These are phyloP conservation scores for Homarus gammarus DNA, from an alignment of 2,888 invertebrate genomes.

Conservation along the genomic window DNA sequence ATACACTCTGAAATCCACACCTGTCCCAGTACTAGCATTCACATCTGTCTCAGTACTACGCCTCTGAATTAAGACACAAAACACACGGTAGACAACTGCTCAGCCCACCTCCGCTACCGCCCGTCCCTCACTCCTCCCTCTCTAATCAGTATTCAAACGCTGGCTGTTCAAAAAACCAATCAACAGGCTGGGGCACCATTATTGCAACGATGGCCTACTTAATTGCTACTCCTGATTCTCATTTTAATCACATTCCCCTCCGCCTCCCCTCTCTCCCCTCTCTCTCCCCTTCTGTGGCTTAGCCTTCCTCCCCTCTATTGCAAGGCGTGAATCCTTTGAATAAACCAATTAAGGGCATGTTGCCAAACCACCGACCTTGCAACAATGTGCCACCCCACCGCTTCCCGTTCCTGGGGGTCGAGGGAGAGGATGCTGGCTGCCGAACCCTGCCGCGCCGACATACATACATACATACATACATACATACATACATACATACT, in stretches of 20 bases:
- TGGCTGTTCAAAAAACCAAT: background rate
- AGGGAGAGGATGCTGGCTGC: no score
- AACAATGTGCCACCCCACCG: constrained; percentile 52
- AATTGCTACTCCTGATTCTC: constrained; percentile 45
- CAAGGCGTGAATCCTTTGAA: constrained; percentile 61
- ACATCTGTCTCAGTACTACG: no score
- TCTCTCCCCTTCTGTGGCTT: background rate
- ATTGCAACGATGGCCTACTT: constrained; percentile 47
- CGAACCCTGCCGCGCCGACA: no score
- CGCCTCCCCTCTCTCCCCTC: constrained; percentile 22
- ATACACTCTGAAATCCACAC: no score
- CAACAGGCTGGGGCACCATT: background rate
- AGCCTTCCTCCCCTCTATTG: constrained; percentile 24
- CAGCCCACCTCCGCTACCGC: no score
- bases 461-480: constrained; percentile 6
- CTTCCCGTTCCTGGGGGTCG: background rate
- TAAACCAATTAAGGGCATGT: constrained; percentile 68
- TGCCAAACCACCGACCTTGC: constrained; percentile 48
- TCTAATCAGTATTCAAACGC: background rate
- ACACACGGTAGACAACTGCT: no score
- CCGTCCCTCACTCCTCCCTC: background rate
- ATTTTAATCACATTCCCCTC: constrained; percentile 18
- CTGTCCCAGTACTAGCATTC: no score
- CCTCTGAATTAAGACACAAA: no score
- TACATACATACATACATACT: no score